Evolutionary conservation across 2,113 vertebrate species (phyloP).

Genomic region (Hemiscyllium ocellatum): DNA sequence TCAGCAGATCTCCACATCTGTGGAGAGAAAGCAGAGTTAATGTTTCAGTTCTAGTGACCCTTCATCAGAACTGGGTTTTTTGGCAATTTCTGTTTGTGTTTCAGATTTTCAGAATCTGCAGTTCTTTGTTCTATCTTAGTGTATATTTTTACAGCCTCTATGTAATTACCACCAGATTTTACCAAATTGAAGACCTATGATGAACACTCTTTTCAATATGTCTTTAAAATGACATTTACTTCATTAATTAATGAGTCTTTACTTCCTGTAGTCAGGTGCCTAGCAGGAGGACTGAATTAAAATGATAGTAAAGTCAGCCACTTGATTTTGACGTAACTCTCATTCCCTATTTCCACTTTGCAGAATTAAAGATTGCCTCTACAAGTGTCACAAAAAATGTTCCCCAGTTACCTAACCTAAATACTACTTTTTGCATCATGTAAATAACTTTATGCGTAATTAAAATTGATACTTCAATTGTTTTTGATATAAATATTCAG

Average conservation of each 20-base stretch:
- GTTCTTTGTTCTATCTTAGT: no score
- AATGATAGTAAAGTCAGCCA: neutral
- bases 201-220: neutral
- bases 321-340: neutral
- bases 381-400: neutral
- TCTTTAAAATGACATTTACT: neutral
- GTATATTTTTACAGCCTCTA: neutral
- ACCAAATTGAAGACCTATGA: neutral
- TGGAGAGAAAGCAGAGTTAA: no score
- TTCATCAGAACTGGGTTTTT: no score
- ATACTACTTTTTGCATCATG: neutral
- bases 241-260: neutral
- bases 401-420: neutral
- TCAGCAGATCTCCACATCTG: no score
- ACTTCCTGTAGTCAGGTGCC: neutral
- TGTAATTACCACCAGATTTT: neutral
- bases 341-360: neutral
- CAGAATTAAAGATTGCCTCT: neutral
- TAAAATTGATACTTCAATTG: neutral
- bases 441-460: neutral
- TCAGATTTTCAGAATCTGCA: no score
- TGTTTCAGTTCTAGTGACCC: no score
- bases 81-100: no score
- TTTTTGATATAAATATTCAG: neutral
- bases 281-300: neutral